A percentile compares a stretch with the other conserved stretches of the same genome.
Evolutionary conservation across 2,113 vertebrate genomes (phyloP).

Genomic region (Corythornis cristatus): DNA sequence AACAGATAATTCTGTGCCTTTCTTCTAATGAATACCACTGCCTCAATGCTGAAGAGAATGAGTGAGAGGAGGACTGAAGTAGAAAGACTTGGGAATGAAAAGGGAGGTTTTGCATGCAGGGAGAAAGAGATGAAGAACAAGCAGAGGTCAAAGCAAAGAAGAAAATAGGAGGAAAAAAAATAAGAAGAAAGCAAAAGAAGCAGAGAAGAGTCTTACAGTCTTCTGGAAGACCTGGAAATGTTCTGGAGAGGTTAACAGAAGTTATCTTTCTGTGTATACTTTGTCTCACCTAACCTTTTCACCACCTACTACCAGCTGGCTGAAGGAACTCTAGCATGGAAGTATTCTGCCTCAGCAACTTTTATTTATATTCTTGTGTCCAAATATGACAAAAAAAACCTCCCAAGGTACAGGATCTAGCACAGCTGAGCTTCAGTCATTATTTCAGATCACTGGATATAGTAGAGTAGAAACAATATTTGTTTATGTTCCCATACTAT

Average conservation of each 20-base stretch:
- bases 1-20: constrained; percentile 66
- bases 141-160: constrained; percentile 62
- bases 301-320: neutral
- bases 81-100: constrained; percentile 42
- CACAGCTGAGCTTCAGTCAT: neutral
- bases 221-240: neutral
- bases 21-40: constrained; percentile 70
- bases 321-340: neutral
- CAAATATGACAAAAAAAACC: neutral
- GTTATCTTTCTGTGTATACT: neutral
- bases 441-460: neutral
- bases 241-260: neutral
- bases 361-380: neutral
- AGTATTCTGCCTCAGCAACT: neutral
- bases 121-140: constrained; percentile 62
- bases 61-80: constrained; percentile 64
- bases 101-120: constrained; percentile 37
- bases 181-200: neutral
- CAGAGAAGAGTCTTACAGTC: neutral
- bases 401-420: neutral
- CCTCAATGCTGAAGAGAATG: constrained; percentile 60
- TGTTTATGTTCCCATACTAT: neutral
- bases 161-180: neutral
- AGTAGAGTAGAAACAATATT: neutral
- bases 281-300: neutral